These are phyloP conservation scores for Apogon hyalosoma DNA, from an alignment of 2,797 vertebrate species.

Conservation along the genomic window DNA sequence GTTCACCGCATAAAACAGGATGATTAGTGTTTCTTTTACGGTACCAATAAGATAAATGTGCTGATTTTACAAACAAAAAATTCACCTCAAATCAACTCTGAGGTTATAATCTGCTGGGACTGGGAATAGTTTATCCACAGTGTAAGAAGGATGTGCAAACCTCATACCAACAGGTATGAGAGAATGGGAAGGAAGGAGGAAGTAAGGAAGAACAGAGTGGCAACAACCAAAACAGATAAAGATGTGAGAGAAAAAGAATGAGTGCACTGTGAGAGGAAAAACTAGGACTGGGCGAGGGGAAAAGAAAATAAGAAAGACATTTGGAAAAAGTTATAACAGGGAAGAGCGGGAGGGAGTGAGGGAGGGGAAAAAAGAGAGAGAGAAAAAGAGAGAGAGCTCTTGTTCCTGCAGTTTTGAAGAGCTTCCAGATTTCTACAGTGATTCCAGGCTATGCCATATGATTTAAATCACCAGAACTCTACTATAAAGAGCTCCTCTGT, in stretches of 20 bases:
- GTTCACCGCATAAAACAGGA: constrained; percentile 36
- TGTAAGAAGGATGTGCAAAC: constrained; percentile 47
- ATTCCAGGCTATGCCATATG: constrained; percentile 89
- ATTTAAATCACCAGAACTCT: constrained; percentile 89
- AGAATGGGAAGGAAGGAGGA: constrained; percentile 54
- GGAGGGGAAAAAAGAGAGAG: constrained; percentile 51
- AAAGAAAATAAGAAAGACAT: constrained; percentile 79
- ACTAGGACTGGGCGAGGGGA: constrained; percentile 64
- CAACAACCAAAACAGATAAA: constrained; percentile 59
- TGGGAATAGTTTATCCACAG: constrained; percentile 33
- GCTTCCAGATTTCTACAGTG: constrained; percentile 86
- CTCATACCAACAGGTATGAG: constrained; percentile 57
- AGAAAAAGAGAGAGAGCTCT: constrained; percentile 81
- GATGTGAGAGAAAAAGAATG: constrained; percentile 52
- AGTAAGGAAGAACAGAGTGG: constrained; percentile 43
- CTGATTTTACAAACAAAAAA: constrained; percentile 37
- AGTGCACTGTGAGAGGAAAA: constrained; percentile 48
- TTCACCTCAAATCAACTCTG: constrained; percentile 65
- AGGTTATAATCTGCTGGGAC: constrained; percentile 40
- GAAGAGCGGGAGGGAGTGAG: constrained; percentile 58
- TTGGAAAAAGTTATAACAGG: constrained; percentile 78
- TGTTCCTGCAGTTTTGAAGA: constrained; percentile 85
- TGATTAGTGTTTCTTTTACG: constrained; percentile 35
- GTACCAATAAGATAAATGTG: constrained; percentile 27
- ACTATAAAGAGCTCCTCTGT: constrained; percentile 89